A percentile compares a stretch with the other conserved stretches of the same genome.
phyloP scores from a whole-genome alignment of 2,113 vertebrate genomes.

The Daboia siamensis region DNA sequence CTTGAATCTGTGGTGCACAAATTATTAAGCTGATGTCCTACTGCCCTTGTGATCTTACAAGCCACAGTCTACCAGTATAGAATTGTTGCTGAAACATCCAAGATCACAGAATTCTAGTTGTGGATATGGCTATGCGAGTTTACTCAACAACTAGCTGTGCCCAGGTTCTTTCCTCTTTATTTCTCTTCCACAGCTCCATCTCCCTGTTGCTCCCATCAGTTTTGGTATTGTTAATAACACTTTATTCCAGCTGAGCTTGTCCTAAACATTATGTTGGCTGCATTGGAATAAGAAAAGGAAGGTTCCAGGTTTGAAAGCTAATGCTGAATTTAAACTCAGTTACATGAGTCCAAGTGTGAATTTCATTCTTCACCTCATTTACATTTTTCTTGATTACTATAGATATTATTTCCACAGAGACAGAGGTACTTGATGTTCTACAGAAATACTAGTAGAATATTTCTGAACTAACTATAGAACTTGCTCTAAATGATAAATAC shows the following conservation, averaged over 20 bases:
- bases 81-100: neutral
- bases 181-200: neutral
- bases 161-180: neutral
- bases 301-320: neutral
- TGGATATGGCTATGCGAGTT: neutral
- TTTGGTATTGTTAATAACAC: neutral
- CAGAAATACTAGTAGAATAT: neutral
- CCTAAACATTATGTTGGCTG: neutral
- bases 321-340: neutral
- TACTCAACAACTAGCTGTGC: neutral
- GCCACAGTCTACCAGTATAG: neutral
- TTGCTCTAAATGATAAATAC: neutral
- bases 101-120: neutral
- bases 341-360: neutral
- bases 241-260: neutral
- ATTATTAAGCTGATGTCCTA: neutral
- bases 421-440: neutral
- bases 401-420: neutral
- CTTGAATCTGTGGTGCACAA: neutral
- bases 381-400: neutral
- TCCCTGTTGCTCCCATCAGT: neutral
- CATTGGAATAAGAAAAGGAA: neutral
- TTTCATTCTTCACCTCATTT: neutral
- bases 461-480: neutral
- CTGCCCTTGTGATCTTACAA: neutral